Conservation (phyloP, 2,797 vertebrate genomes). For the Pseudochirops corinnae region DNA sequence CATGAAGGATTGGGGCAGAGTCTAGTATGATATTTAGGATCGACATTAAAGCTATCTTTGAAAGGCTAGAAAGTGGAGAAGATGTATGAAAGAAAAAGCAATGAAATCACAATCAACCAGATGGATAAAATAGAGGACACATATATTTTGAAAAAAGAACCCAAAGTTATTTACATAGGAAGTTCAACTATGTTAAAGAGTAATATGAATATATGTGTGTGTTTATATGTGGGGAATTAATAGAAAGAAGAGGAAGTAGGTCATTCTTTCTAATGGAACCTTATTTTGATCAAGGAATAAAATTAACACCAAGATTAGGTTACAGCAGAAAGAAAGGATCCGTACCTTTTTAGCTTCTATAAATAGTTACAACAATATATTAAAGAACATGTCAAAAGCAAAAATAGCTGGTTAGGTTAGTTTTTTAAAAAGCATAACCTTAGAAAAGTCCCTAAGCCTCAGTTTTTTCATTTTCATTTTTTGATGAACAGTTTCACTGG, state of each 20-base stretch:
- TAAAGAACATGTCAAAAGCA: slow-evolving; percentile 15
- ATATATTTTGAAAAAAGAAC: neutral
- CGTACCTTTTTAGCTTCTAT: slow-evolving; percentile 26
- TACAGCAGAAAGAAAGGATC: slow-evolving; percentile 13
- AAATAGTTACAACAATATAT: slow-evolving; percentile 27
- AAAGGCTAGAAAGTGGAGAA: neutral
- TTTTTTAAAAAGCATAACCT: neutral
- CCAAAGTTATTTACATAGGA: slow-evolving; percentile 8
- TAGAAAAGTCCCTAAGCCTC: neutral
- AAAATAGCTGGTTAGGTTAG: neutral
- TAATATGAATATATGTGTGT: neutral
- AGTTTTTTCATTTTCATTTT: neutral
- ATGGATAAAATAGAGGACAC: neutral
- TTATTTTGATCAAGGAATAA: slow-evolving; percentile 30
- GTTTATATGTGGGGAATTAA: neutral
- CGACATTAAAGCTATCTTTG: accelerated
- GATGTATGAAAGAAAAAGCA: neutral
- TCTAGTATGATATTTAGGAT: neutral
- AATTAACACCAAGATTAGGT: slow-evolving; percentile 26
- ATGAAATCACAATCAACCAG: neutral
- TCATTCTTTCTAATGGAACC: neutral
- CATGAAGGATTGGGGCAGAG: neutral
- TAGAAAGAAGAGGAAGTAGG: neutral
- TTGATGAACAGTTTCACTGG: neutral
- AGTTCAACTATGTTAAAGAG: neutral